Conservation (phyloP, 2,888 invertebrate species). For the Reticulitermes lucifugus region DNA sequence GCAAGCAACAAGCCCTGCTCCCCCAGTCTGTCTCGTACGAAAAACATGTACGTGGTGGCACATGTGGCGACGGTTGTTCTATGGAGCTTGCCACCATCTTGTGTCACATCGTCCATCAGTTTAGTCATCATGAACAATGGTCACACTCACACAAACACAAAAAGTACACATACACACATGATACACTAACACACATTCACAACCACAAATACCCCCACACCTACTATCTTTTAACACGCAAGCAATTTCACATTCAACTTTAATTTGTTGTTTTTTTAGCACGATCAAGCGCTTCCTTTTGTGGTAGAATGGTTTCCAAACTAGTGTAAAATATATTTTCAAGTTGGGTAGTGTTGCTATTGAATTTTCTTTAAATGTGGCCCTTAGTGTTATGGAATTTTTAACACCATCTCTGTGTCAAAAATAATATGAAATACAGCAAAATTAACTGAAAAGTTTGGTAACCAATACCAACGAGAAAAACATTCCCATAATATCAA, state of each 20-base stretch:
- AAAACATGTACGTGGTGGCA: constrained; percentile 29
- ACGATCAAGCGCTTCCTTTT: constrained; percentile 32
- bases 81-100: constrained; percentile 37
- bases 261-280: constrained; percentile 15
- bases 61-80: constrained; percentile 35
- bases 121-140: constrained; percentile 13
- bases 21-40: constrained; percentile 34
- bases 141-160: neutral
- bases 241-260: neutral
- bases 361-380: neutral
- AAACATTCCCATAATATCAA: constrained; percentile 9
- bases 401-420: neutral
- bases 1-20: constrained; percentile 37
- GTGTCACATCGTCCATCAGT: constrained; percentile 42
- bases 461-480: constrained; percentile 1
- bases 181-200: constrained; percentile 4
- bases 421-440: neutral
- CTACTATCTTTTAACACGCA: constrained; percentile 10
- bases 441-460: neutral
- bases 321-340: neutral
- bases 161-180: neutral
- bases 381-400: neutral
- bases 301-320: constrained; percentile 15
- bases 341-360: neutral
- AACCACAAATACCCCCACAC: neutral